Conservation (phyloP, 1,140 invertebrate species). For the Tenebrio molitor region DNA sequence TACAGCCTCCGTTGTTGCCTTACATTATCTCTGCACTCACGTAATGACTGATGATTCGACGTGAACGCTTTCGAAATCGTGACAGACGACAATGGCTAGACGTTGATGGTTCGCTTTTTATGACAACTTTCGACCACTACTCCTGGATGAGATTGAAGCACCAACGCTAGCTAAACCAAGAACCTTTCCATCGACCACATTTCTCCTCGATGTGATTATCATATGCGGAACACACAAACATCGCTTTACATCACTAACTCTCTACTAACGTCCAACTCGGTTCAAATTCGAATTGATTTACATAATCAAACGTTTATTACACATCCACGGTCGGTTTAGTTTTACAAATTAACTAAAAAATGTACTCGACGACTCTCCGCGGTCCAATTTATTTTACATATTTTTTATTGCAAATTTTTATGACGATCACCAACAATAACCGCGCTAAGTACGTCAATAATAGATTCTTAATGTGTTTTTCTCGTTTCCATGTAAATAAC, state of each 20-base stretch:
- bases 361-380: too few relatives aligned
- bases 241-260: too few relatives aligned
- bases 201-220: not conserved
- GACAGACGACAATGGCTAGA: conserved; percentile 31
- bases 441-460: conserved; percentile 16
- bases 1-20: not conserved
- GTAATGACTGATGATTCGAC: conserved; percentile 33
- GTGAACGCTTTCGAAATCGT: conserved; percentile 15
- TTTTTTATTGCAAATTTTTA: not conserved
- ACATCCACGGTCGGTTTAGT: too few relatives aligned
- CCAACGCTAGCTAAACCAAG: not conserved
- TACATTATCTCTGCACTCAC: conserved; percentile 32
- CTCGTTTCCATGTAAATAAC: conserved; percentile 6
- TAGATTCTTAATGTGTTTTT: conserved; percentile 18
- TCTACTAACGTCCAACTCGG: too few relatives aligned
- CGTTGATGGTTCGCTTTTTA: conserved; percentile 30
- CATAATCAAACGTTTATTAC: too few relatives aligned
- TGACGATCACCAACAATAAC: not conserved
- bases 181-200: conserved; percentile 21
- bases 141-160: conserved; percentile 1
- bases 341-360: too few relatives aligned
- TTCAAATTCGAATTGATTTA: too few relatives aligned
- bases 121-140: conserved; percentile 28
- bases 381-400: too few relatives aligned
- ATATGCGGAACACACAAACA: not conserved